phyloP scores from a whole-genome alignment of 2,797 vertebrate species.

The Pseudochromis fuscus region DNA sequence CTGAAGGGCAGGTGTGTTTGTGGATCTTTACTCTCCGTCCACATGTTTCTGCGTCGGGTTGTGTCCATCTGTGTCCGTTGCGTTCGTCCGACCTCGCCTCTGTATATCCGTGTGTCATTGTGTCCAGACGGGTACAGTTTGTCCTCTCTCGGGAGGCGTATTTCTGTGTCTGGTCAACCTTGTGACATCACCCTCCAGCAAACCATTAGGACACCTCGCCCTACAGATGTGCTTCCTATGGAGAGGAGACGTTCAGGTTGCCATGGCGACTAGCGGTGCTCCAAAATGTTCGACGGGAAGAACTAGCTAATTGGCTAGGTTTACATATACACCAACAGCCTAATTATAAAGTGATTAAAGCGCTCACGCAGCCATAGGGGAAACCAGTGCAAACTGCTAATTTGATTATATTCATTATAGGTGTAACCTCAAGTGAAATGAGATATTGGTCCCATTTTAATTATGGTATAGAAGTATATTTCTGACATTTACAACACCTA shows the following conservation, averaged over 20 bases:
- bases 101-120: slow-evolving; percentile 43
- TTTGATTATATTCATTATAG: background rate
- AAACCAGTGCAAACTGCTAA: slow-evolving; percentile 1
- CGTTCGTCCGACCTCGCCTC: background rate
- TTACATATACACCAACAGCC: background rate
- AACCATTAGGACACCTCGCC: slow-evolving; percentile 51
- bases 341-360: slow-evolving; percentile 18
- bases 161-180: slow-evolving; percentile 50
- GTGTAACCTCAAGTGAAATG: background rate
- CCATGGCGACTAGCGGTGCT: slow-evolving; percentile 41
- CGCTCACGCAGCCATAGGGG: background rate
- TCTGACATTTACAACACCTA: background rate
- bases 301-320: slow-evolving; percentile 28
- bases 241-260: slow-evolving; percentile 39
- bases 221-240: slow-evolving; percentile 60
- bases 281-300: slow-evolving; percentile 10
- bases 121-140: slow-evolving; percentile 49
- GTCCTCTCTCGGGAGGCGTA: slow-evolving; percentile 55
- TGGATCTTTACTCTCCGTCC: slow-evolving; percentile 7
- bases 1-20: slow-evolving; percentile 47
- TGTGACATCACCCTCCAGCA: slow-evolving; percentile 57
- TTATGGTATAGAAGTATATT: background rate
- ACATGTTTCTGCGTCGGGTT: slow-evolving; percentile 21
- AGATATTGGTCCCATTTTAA: slow-evolving; percentile 1
- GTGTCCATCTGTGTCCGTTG: slow-evolving; percentile 12